These are phyloP conservation scores for Drosophila acutilabella DNA, from an alignment of 2,888 invertebrate species.

Conservation along the genomic window DNA sequence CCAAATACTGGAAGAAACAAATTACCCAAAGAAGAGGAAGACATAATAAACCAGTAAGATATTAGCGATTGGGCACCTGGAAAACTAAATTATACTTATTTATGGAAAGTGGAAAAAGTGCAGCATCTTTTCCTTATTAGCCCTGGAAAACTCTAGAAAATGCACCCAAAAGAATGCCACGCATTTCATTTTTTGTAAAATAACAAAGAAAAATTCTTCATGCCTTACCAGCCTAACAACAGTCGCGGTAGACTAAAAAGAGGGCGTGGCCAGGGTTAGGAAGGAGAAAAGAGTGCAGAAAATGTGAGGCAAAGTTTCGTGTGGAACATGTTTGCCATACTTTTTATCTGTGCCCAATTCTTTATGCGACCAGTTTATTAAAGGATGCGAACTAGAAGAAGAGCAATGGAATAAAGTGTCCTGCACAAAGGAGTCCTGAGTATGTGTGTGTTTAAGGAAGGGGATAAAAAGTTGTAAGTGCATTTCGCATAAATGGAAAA, in stretches of 20 bases:
- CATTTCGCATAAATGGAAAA: slow-evolving; percentile 74
- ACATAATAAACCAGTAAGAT: slow-evolving; percentile 1
- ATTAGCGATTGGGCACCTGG: slow-evolving; percentile 19
- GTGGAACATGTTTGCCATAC: slow-evolving; percentile 58
- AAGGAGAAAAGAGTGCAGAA: neutral
- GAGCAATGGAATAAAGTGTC: slow-evolving; percentile 22
- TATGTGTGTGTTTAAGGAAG: slow-evolving; percentile 1
- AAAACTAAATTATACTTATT: slow-evolving; percentile 37
- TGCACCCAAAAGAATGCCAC: neutral
- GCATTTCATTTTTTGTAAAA: slow-evolving; percentile 28
- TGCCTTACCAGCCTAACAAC: slow-evolving; percentile 43
- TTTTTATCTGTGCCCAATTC: slow-evolving; percentile 50
- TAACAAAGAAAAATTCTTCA: slow-evolving; percentile 23
- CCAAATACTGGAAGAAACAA: slow-evolving; percentile 48
- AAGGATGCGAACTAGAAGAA: slow-evolving; percentile 38
- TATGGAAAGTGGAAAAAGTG: slow-evolving; percentile 32
- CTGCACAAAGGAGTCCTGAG: slow-evolving; percentile 34
- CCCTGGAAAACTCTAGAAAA: neutral
- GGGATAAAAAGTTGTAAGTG: slow-evolving; percentile 54
- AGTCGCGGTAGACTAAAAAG: slow-evolving; percentile 7
- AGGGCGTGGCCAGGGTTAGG: neutral
- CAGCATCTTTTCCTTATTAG: slow-evolving; percentile 19
- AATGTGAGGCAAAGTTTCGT: slow-evolving; percentile 42
- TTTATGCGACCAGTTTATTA: slow-evolving; percentile 51
- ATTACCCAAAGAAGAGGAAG: slow-evolving; percentile 25